Evolutionary conservation across 2,888 invertebrate species (phyloP).

Genomic region (Heliconius cydno): DNA sequence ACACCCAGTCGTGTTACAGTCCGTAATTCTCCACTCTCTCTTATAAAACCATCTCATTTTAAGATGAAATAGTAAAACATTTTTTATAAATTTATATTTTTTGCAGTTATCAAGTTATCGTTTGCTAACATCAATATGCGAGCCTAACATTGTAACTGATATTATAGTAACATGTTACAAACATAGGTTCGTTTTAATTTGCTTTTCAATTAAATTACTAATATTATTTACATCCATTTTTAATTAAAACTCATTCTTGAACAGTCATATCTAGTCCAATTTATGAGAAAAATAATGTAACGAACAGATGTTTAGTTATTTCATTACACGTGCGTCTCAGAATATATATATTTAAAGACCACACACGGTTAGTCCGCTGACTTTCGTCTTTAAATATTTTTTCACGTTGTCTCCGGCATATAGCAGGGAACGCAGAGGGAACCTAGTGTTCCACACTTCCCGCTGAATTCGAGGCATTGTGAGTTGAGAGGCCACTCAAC

Average conservation of each 20-base stretch:
- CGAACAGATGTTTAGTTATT: conserved; percentile 11
- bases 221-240: background rate
- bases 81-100: background rate
- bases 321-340: background rate
- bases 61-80: background rate
- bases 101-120: background rate
- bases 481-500: too few relatives aligned
- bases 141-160: background rate
- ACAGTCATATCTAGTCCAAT: background rate
- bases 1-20: too few relatives aligned
- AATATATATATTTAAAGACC: conserved; percentile 11
- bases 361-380: conserved; percentile 13
- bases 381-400: background rate
- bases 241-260: conserved; percentile 6
- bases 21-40: background rate
- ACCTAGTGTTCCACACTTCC: too few relatives aligned
- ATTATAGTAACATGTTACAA: background rate
- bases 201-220: background rate
- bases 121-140: background rate
- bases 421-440: too few relatives aligned
- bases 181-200: background rate
- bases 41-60: background rate
- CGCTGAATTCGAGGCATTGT: too few relatives aligned
- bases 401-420: background rate
- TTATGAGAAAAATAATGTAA: conserved; percentile 16